A percentile compares a stretch with the other conserved stretches of the same genome.
phyloP scores from a whole-genome alignment of 2,888 invertebrate species.

The Bombylius discolor region DNA sequence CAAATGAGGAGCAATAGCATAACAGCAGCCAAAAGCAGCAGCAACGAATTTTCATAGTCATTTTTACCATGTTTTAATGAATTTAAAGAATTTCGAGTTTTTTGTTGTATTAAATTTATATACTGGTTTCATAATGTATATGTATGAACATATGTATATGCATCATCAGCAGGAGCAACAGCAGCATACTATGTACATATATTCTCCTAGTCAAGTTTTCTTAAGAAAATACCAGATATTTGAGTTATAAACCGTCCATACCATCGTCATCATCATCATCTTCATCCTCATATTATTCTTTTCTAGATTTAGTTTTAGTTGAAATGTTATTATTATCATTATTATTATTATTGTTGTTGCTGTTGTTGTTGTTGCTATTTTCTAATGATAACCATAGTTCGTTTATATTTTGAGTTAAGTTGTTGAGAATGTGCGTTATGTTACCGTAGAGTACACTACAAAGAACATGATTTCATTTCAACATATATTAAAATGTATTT shows the following conservation, averaged over 20 bases:
- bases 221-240: neutral
- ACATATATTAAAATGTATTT: too few species aligned
- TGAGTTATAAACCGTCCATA: neutral
- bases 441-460: neutral
- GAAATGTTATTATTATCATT: too few species aligned
- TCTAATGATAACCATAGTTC: neutral
- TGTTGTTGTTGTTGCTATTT: slow-evolving; percentile 1
- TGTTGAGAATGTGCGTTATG: slow-evolving; percentile 7
- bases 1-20: too few species aligned
- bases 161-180: too few species aligned
- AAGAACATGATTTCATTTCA: neutral
- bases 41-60: neutral
- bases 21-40: too few species aligned
- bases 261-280: neutral
- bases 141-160: neutral
- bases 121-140: neutral
- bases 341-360: neutral
- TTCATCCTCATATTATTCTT: neutral
- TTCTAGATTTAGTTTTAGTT: neutral
- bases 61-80: neutral
- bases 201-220: neutral
- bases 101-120: neutral
- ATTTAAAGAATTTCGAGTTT: slow-evolving; percentile 6
- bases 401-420: neutral
- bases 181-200: too few species aligned